phyloP scores from a whole-genome alignment of 2,113 vertebrate species.

The Budorcas taxicolor region DNA sequence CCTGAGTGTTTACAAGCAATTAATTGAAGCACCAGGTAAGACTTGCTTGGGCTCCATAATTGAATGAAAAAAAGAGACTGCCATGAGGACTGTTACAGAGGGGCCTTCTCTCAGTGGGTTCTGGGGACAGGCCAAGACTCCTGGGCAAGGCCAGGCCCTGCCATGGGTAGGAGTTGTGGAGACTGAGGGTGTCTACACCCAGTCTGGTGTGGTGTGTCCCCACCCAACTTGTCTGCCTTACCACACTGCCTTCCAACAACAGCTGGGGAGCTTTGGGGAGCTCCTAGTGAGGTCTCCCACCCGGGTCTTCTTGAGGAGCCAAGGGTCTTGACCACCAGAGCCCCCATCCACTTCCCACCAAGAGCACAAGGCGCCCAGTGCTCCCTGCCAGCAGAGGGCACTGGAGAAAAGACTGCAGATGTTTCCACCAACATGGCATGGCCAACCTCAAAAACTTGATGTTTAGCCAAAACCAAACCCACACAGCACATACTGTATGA shows the following conservation, averaged over 20 bases:
- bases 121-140: background rate
- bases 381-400: background rate
- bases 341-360: background rate
- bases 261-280: background rate
- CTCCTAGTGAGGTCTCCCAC: background rate
- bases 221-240: background rate
- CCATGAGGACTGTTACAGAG: background rate
- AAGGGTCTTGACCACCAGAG: fast-evolving
- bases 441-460: background rate
- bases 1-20: slow-evolving; percentile 95
- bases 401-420: background rate
- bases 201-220: background rate
- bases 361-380: background rate
- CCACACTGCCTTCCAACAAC: background rate
- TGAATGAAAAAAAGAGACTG: background rate
- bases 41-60: slow-evolving; percentile 51
- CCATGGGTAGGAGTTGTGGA: background rate
- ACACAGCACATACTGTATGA: background rate
- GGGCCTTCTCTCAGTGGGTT: background rate
- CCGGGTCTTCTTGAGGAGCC: background rate
- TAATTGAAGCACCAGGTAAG: slow-evolving; percentile 97
- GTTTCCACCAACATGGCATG: background rate
- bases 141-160: background rate
- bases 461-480: background rate
- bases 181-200: fast-evolving